Base-by-base conservation (phyloP, 2,888 invertebrate genomes). In the Chymomyza amoena region DNA sequence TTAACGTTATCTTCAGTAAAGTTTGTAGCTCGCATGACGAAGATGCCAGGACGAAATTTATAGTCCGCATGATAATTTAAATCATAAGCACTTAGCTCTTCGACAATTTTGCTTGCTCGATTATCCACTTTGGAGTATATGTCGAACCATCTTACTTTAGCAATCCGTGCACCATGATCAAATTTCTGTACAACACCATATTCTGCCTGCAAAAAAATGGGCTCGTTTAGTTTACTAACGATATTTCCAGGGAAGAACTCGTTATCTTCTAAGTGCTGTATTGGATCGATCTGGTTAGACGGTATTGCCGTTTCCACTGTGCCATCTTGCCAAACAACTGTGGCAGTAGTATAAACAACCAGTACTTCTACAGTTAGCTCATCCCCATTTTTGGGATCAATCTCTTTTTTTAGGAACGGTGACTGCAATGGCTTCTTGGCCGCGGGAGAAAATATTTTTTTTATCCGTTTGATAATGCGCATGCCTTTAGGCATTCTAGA, bases 241-340 rank as follows among this genome's bases (percentile, higher is more conserved):
- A 97, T 98, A 92, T 98, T 98, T 0, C 98, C 98, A 2, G 98
- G 98, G 90, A 95, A 98, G 93, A 96, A 98, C 94, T 95, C 92
- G 88, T 98, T 97, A 78, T 98, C 98, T 91, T 99, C 98, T 85
- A 99, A 92, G 89, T 98, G 97, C 90, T 98, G 97, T 79, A 98
- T 97, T 2, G 98, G 98, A 92, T 96, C 97, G 20, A 99, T 93
- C 73, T 97, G 96, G 0, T 96, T 96, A 0, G 98, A 98, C 0
- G 96, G 96, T 81, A 98, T 96, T 70, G 95, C 95, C 89, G 94
- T 93, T 93, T 98, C 98, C 77, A 97, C 95, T 0, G 95, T 95
- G 45, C 98, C 98, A 92, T 98, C 97, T 94, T 94, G 94, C 94
- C 94, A 94, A 9, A 94, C 94, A 77, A 97, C 96, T 88, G 96